Percentiles rank a stretch among this genome's conserved stretches.
Conservation (phyloP, 2,888 invertebrate species). For the Caenorhabditis becei region DNA sequence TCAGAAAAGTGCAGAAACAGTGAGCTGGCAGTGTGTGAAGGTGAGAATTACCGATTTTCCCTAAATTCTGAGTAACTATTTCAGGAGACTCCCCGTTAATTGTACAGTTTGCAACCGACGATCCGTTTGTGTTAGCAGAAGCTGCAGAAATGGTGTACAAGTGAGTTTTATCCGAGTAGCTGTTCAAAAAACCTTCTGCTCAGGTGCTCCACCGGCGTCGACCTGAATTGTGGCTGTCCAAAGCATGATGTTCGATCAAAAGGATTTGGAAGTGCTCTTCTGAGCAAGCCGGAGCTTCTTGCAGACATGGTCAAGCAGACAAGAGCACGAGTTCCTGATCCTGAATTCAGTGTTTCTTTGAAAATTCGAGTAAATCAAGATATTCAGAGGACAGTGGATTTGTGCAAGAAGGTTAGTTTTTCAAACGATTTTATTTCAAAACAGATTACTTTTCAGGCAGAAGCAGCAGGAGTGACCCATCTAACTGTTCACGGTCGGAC, state of each 20-base stretch:
- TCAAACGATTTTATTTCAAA: not conserved
- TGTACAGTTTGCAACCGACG: constrained; percentile 95
- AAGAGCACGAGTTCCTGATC: constrained; percentile 86
- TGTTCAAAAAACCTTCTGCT: not conserved
- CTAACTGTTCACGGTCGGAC: constrained; percentile 94
- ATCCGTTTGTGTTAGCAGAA: constrained; percentile 88
- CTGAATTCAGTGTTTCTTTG: constrained; percentile 89
- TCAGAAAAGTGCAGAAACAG: constrained; percentile 89
- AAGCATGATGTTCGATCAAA: constrained; percentile 84
- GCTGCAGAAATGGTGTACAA: constrained; percentile 91
- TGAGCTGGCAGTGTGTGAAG: constrained; percentile 83
- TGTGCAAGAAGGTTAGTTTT: constrained; percentile 82
- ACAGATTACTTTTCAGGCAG: constrained; percentile 50
- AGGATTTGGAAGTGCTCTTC: constrained; percentile 72
- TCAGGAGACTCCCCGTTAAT: constrained; percentile 90
- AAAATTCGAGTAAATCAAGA: constrained; percentile 91
- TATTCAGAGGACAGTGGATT: constrained; percentile 87
- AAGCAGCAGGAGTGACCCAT: constrained; percentile 84
- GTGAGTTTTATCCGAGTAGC: constrained; percentile 81
- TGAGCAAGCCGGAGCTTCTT: constrained; percentile 88
- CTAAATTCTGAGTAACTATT: constrained; percentile 10
- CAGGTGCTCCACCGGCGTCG: constrained; percentile 92
- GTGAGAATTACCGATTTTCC: constrained; percentile 68
- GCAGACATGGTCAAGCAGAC: constrained; percentile 89
- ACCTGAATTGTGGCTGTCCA: constrained; percentile 97